Percentiles rank a stretch among this genome's conserved stretches.
Evolutionary conservation across 1,140 invertebrate species (phyloP).

Genomic region (Eriocheir sinensis): DNA sequence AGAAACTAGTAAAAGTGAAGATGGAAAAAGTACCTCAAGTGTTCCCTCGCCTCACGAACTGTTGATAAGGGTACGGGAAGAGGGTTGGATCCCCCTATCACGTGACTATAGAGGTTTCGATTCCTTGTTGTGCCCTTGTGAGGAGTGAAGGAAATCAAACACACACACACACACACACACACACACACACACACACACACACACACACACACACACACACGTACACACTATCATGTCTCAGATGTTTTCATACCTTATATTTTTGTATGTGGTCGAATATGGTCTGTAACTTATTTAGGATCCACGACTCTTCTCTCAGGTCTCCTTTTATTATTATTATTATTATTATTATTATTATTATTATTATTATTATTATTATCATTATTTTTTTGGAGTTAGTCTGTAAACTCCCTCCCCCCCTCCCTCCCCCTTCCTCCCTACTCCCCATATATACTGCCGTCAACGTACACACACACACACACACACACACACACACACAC

Average conservation of each 20-base stretch:
- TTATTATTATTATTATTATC: not conserved
- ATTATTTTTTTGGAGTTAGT: no score
- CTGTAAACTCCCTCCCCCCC: not conserved
- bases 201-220: constrained; percentile 4
- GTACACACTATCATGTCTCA: not conserved
- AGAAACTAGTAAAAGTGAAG: no score
- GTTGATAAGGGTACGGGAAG: no score
- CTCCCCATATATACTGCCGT: not conserved
- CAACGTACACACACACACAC: not conserved
- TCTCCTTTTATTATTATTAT: constrained; percentile 16
- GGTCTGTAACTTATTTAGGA: not conserved
- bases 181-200: constrained; percentile 14
- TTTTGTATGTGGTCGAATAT: constrained; percentile 9
- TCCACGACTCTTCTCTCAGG: not conserved
- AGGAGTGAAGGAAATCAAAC: no score
- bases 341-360: not conserved
- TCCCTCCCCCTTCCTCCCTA: not conserved
- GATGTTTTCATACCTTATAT: not conserved
- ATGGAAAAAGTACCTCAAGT: not conserved
- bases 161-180: constrained; percentile 21
- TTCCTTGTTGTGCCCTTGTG: not conserved
- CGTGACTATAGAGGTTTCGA: no score
- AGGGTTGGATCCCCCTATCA: no score
- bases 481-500: not conserved
- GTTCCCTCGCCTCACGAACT: not conserved